Base-by-base conservation (phyloP, 2,888 invertebrate species). In the Pristionchus arcanus region DNA sequence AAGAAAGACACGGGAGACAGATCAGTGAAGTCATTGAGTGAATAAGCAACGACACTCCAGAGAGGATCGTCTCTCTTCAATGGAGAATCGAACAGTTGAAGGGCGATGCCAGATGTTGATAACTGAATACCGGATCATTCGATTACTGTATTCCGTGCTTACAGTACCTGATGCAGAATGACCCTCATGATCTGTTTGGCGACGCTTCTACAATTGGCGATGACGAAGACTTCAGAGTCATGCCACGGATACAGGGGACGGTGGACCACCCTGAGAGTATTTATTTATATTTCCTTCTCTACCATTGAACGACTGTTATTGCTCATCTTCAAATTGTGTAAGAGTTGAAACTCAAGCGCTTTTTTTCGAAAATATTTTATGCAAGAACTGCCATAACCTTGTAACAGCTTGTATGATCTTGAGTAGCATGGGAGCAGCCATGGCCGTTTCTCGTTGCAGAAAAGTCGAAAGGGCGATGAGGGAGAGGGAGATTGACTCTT, bases 101-200 rank as follows among this genome's bases (percentile, higher is more conserved):
- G 96, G 95, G 99, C 99, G 91, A 99, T 97, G 92, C 98, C 98
- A 96, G 99, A 98, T 0, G 98, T 98, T 0, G 98, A 98, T 89
- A 99, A 96, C 96, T 99, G 59, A 90, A 92, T 42, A 77, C 37
- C 31, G 77, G 42, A 77, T 42, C 77, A 25, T 34, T 4, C 3
- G 74, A 68, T 28, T 68, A 16, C 15, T 15, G 19, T 59, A 21
- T 25, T 59, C 11, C 28, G 28, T 13, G n/a, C 2, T 66, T 66
- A 66, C 25, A 34, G 16, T 89, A 91, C 91, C 90, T 94, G 95
- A 95, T 99, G 99, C 89, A 99, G 96, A 91, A 98, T 97, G 95
- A 98, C 99, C 93, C 99, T 97, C 91, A 99, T 96, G 96, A 99
- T 98, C 96, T 99, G 99, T 95, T 98, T 97, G 37, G 98, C 98